Base-by-base conservation (phyloP, 2,888 invertebrate genomes). In the Alcis repandata region DNA sequence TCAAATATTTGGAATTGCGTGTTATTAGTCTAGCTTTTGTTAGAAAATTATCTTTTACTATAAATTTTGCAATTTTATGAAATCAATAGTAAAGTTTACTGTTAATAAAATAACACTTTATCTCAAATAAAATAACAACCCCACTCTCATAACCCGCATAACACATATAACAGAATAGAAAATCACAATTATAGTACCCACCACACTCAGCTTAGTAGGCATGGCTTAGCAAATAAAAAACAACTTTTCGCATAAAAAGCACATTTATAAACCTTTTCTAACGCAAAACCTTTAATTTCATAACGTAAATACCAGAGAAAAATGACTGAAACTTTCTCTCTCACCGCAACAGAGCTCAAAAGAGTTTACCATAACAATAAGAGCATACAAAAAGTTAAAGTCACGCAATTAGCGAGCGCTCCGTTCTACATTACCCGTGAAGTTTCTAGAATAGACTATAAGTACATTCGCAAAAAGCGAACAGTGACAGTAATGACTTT, bases 401-500 rank as follows among this genome's bases (percentile, higher is more conserved):
- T 78, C 74, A 77, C 71, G 78, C 83, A 86, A 87, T 89, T 87
- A 86, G 77, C 74, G 75, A 78, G 80, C 80, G 82, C 75, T 88
- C 80, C 84, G 84, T 84, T 82, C 79, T 78, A 81, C 79, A 85
- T 84, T 86, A 80, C 76, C 79, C 84, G 80, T 84, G 78, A 80
- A 82, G 80, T 79, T 86, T 84, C 81, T 80, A 79, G 77, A 69
- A 78, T 78, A 80, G 79, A 73, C 56, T 57, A 52, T 65, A 71
- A 27, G 27, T 27, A 27, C 6, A 27, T 27, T 4, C 3, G 27
- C 68, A 74, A 52, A 78, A 86, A 84, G 82, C 72, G 78, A 85
- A 86, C 85, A 88, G 85, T 82, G 80, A 78, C 81, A 79, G 84
- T 87, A 84, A 89, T 88, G 85, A 85, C 78, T 87, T 85, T 87